Conservation (phyloP, 2,113 vertebrate genomes). For the Scopus umbretta region DNA sequence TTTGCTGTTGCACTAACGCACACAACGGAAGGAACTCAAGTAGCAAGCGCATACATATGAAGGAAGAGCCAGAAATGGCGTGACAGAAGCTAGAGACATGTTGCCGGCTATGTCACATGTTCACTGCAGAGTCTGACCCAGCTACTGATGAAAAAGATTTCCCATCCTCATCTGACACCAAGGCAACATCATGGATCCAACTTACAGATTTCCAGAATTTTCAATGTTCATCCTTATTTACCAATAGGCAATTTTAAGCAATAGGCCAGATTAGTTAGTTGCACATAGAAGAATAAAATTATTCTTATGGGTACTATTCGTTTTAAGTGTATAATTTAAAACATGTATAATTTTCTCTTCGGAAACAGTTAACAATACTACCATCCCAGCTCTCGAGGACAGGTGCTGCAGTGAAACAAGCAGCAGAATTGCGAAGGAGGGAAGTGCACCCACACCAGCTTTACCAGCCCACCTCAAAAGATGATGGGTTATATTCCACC, state of each 20-base stretch:
- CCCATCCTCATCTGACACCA: not conserved
- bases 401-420: not conserved
- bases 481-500: not conserved
- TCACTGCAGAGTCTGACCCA: not conserved
- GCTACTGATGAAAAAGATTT: not conserved
- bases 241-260: not conserved
- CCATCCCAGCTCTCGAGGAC: not conserved
- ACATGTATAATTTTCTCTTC: not conserved
- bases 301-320: not conserved
- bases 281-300: not conserved
- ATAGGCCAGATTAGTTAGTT: not conserved
- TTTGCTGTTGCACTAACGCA: not conserved
- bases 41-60: accelerated
- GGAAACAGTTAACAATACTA: not conserved
- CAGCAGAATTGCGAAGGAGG: not conserved
- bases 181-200: not conserved
- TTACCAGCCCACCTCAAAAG: not conserved
- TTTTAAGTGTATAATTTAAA: not conserved
- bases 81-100: not conserved
- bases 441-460: not conserved
- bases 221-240: not conserved
- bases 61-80: not conserved
- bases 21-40: not conserved
- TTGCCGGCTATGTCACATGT: not conserved
- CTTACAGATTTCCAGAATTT: not conserved